Percentiles rank a stretch among this genome's conserved stretches.
These are phyloP conservation scores for Cephalotes varians DNA, from an alignment of 2,888 invertebrate genomes.

Conservation along the genomic window DNA sequence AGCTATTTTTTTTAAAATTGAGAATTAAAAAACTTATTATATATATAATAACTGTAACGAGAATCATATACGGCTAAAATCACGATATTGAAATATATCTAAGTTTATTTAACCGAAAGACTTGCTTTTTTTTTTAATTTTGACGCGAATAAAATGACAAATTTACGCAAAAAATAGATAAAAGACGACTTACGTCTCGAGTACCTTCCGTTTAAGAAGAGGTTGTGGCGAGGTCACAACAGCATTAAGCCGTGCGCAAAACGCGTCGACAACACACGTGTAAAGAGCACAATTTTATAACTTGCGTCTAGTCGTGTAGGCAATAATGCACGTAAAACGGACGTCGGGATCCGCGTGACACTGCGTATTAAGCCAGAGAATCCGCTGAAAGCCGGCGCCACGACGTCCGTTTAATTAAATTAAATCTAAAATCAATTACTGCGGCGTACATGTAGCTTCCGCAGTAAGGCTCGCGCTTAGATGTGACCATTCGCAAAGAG, in stretches of 20 bases:
- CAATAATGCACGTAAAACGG: constrained; percentile 14
- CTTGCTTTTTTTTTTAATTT: background rate
- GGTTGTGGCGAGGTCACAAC: background rate
- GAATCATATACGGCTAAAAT: background rate
- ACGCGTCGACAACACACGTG: background rate
- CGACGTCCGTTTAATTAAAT: constrained; percentile 67
- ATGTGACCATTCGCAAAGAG: background rate
- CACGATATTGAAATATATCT: background rate
- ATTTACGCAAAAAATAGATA: constrained; percentile 23
- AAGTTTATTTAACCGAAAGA: constrained; percentile 13
- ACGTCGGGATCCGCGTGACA: background rate
- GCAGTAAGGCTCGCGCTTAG: constrained; percentile 57
- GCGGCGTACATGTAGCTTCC: constrained; percentile 57
- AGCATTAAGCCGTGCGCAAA: constrained; percentile 15
- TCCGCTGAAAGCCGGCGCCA: constrained; percentile 61
- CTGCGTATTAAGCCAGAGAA: constrained; percentile 37
- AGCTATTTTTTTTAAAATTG: no score
- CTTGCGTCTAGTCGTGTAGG: background rate
- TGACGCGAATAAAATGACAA: constrained; percentile 8
- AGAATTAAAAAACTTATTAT: background rate
- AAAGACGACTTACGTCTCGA: constrained; percentile 9
- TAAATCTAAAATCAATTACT: constrained; percentile 73
- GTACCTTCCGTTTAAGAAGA: background rate
- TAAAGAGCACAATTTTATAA: constrained; percentile 39
- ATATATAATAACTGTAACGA: background rate